These are phyloP conservation scores for Miichthys miiuy DNA, from an alignment of 2,797 vertebrate genomes.

Conservation along the genomic window DNA sequence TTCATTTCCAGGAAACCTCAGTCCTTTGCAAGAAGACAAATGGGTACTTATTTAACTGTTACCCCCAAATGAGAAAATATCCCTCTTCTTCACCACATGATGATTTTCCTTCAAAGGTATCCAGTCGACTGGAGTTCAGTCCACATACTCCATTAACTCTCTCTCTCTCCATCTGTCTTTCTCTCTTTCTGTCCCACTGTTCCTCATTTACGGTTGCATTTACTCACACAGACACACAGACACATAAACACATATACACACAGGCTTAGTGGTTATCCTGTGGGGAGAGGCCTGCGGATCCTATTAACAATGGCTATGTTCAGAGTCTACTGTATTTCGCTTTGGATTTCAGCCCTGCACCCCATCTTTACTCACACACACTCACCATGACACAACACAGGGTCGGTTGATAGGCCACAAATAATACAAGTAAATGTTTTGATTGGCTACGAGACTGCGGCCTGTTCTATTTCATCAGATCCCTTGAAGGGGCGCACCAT, in stretches of 20 bases:
- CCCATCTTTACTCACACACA: slow-evolving; percentile 62
- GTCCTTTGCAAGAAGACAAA: slow-evolving; percentile 79
- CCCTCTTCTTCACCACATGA: slow-evolving; percentile 76
- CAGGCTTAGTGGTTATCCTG: slow-evolving; percentile 80
- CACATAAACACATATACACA: slow-evolving; percentile 65
- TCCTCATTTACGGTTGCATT: slow-evolving; percentile 72
- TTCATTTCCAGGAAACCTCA: slow-evolving; percentile 79
- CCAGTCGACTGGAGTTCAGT: slow-evolving; percentile 71
- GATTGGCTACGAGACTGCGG: slow-evolving; percentile 56
- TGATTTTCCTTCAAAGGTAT: slow-evolving; percentile 81
- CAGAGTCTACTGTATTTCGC: slow-evolving; percentile 67
- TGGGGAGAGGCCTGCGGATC: slow-evolving; percentile 79
- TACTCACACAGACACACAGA: slow-evolving; percentile 57
- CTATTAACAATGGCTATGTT: slow-evolving; percentile 77
- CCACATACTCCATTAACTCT: slow-evolving; percentile 75
- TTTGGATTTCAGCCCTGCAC: slow-evolving; percentile 60
- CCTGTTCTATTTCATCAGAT: slow-evolving; percentile 39
- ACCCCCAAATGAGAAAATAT: slow-evolving; percentile 82
- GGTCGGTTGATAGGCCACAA: slow-evolving; percentile 60
- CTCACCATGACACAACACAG: slow-evolving; percentile 43
- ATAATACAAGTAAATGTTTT: slow-evolving; percentile 72
- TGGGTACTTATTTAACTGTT: slow-evolving; percentile 79
- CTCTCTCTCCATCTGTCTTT: slow-evolving; percentile 72
- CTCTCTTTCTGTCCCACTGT: slow-evolving; percentile 68
- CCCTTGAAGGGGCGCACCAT: slow-evolving; percentile 51